Evolutionary conservation across 1,140 invertebrate species (phyloP), one percentile per base, ranked within the genome.

Genomic region (Aphaenogaster floridana): DNA sequence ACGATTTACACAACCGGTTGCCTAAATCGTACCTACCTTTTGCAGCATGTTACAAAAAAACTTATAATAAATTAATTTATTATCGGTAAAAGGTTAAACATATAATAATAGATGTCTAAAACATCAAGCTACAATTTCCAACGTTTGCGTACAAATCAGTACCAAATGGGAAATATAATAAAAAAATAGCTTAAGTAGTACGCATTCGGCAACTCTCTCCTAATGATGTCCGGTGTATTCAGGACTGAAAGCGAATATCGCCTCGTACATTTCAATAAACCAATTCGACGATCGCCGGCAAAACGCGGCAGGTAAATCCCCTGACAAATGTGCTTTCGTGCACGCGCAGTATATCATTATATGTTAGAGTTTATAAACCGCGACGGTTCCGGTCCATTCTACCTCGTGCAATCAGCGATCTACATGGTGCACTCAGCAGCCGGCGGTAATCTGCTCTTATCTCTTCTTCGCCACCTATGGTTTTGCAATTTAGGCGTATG

Each of bases 401-500:
- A 76, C 28, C 52, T 59, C 11, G 39, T 34, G 79, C 79, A 72
- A 81, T 83, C 80, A 36, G 7, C 68, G 11, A 61, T 74, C 79
- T 57, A 34, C 66, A 72, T 50, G 48, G 28, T 74, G 68, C 68
- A 17, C 54, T 74, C 45, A 54, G 57, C 80, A 28, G n/a, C 52
- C 54, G 11, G 34, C 21, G 39, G 34, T 57, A 13, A 61, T 84
- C 80, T 63, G 54, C 17, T 61, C 54, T 84, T 84, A 84, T 84
- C 80, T 84, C 17, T 36, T 39, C 57, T 59, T 45, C 34, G 69
- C 71, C 54, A 84, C 80, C 69, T 76, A 84, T 84, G 54, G 42
- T 48, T 74, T 83, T 74, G 80, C 68, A 84, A 76, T 76, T 84
- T 76, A 76, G 69, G 57, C 57, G 69, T 84, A 9, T 61, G 54